These are phyloP conservation scores for Clarias gariepinus DNA, from an alignment of 2,113 vertebrate genomes.

Conservation along the genomic window DNA sequence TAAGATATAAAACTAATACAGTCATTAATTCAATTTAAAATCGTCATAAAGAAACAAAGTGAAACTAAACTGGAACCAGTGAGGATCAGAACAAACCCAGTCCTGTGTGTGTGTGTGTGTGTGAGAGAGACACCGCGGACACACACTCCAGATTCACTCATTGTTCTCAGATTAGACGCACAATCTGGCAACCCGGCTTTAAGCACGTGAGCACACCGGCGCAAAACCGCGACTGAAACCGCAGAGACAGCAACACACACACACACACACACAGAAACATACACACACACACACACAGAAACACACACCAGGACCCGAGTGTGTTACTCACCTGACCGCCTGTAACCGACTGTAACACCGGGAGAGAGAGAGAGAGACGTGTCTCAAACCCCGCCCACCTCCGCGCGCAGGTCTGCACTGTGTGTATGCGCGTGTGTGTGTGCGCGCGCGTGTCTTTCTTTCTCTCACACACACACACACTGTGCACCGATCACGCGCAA, in stretches of 20 bases:
- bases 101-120: too few relatives aligned
- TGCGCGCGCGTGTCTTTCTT: background rate
- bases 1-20: background rate
- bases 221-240: background rate
- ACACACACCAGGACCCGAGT: background rate
- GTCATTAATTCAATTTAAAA: background rate
- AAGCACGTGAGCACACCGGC: background rate
- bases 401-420: background rate
- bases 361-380: background rate
- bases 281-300: background rate
- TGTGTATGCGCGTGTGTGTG: background rate
- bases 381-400: constrained; percentile 8
- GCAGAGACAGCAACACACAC: background rate
- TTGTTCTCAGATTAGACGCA: background rate
- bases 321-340: constrained; percentile 16
- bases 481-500: background rate
- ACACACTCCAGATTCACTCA: too few relatives aligned
- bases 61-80: background rate
- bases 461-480: background rate
- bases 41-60: too few relatives aligned
- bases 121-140: background rate
- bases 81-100: background rate
- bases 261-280: constrained; percentile 19
- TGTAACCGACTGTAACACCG: background rate
- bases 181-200: constrained; percentile 6